These are phyloP conservation scores for Potamilus streckersoni DNA, from an alignment of 1,140 invertebrate genomes.

Conservation along the genomic window DNA sequence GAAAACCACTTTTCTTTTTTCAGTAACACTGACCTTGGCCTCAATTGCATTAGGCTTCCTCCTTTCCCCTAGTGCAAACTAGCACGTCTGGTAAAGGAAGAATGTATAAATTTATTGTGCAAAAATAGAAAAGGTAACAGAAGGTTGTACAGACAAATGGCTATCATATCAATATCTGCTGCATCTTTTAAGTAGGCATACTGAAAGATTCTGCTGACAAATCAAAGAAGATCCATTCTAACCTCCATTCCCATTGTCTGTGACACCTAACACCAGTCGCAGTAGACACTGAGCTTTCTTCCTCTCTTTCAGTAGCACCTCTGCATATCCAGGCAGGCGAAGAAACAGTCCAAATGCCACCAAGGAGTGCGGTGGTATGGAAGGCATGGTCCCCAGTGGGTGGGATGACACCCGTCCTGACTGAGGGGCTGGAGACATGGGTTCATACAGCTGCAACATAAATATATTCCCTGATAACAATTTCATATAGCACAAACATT, in stretches of 20 bases:
- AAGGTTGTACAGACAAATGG: too few relatives aligned
- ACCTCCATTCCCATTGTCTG: constrained; percentile 91
- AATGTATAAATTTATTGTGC: too few relatives aligned
- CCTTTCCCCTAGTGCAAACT: too few relatives aligned
- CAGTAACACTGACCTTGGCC: too few relatives aligned
- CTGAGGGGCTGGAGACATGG: constrained; percentile 50
- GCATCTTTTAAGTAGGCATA: too few relatives aligned
- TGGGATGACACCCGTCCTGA: constrained; percentile 32
- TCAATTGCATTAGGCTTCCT: too few relatives aligned
- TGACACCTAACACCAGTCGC: constrained; percentile 86
- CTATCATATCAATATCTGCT: too few relatives aligned
- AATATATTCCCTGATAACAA: constrained; percentile 3
- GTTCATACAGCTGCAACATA: constrained; percentile 56
- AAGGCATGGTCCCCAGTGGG: constrained; percentile 57
- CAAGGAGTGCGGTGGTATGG: constrained; percentile 88
- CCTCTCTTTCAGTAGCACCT: constrained; percentile 85
- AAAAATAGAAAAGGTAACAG: too few relatives aligned
- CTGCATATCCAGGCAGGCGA: constrained; percentile 88
- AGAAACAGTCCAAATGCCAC: constrained; percentile 90
- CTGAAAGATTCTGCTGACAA: too few relatives aligned
- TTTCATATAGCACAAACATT: background rate
- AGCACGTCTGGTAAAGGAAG: too few relatives aligned
- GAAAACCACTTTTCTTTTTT: too few relatives aligned
- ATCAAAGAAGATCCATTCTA: constrained; percentile 36
- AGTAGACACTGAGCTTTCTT: constrained; percentile 87